Conservation (phyloP, 1,140 invertebrate genomes). For the Brachionus paranguensis region DNA sequence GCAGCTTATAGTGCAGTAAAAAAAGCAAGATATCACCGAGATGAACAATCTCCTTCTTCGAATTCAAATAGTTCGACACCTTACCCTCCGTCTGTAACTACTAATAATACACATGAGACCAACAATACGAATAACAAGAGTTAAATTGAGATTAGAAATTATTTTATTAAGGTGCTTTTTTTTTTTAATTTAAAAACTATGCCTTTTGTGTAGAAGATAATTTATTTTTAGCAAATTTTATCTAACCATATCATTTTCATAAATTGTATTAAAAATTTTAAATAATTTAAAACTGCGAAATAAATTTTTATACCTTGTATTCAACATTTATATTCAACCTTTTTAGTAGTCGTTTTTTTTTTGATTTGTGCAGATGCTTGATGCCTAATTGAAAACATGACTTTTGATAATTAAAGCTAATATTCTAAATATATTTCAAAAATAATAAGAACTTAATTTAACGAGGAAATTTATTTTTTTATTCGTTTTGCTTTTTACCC, state of each 20-base stretch:
- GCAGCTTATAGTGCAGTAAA: constrained; percentile 50
- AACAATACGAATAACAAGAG: background rate
- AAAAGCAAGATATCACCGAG: constrained; percentile 34
- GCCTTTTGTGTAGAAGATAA: background rate
- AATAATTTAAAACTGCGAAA: background rate
- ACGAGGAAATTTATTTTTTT: too few relatives aligned
- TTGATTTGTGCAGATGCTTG: background rate
- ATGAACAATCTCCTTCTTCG: constrained; percentile 5
- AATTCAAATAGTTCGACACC: background rate
- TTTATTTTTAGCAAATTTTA: background rate
- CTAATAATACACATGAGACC: constrained; percentile 12
- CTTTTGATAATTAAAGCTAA: background rate
- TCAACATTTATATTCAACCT: background rate
- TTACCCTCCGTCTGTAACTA: background rate
- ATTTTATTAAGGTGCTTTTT: constrained; percentile 2
- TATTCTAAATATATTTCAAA: too few relatives aligned
- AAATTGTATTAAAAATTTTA: background rate
- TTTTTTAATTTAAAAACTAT: background rate
- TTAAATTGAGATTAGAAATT: background rate
- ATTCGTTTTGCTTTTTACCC: too few relatives aligned
- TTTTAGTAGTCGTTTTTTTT: background rate
- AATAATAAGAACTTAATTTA: too few relatives aligned
- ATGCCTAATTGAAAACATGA: background rate
- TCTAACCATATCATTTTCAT: background rate
- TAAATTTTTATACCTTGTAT: background rate